Evolutionary conservation across 2,797 vertebrate genomes (phyloP), one percentile per base, ranked within the genome.

Genomic region (Rachycentron canadum): DNA sequence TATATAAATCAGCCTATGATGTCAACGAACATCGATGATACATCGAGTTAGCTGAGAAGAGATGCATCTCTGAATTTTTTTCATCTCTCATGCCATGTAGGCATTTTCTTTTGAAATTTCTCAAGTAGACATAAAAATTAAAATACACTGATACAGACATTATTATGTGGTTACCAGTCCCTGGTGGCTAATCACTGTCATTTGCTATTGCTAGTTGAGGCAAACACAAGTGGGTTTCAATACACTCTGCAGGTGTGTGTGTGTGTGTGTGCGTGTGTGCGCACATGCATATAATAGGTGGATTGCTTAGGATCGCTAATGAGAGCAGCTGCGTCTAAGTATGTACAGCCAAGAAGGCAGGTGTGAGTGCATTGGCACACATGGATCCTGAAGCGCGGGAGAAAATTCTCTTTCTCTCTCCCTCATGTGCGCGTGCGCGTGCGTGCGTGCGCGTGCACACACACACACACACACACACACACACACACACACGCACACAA

Each of bases 401-500:
- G n/a, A n/a, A n/a, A n/a, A n/a, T n/a, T n/a, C n/a, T n/a, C n/a
- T n/a, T n/a, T n/a, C n/a, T n/a, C n/a, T n/a, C n/a, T n/a, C n/a
- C n/a, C n/a, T n/a, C n/a, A n/a, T 19, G 17, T 43, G 19, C 10
- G 21, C n/a, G 1, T 47, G 45, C 11, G 21, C 14, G 38, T 49
- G 52, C 34, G 26, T 49, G 47, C 23, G 19, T 56, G 38, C 41
- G 52, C 19, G 28, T 57, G 12, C n/a, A 12, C 67, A 19, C 5
- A 30, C 23, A 41, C 49, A 30, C 43, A 66, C 32, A 41, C 40
- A 16, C 40, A 41, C 34, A 84, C 47, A 63, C 47, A 77, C 28
- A 63, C 30, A 41, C 34, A 66, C 53, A 38, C 56, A 60, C n/a
- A 41, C 69, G 62, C n/a, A 75, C 43, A 62, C 69, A 86, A 82